Evolutionary conservation across 92 coral and sea anemone genomes (phyloP), one percentile per base, ranked within the genome.

Genomic region (Zoanthus gigantus): DNA sequence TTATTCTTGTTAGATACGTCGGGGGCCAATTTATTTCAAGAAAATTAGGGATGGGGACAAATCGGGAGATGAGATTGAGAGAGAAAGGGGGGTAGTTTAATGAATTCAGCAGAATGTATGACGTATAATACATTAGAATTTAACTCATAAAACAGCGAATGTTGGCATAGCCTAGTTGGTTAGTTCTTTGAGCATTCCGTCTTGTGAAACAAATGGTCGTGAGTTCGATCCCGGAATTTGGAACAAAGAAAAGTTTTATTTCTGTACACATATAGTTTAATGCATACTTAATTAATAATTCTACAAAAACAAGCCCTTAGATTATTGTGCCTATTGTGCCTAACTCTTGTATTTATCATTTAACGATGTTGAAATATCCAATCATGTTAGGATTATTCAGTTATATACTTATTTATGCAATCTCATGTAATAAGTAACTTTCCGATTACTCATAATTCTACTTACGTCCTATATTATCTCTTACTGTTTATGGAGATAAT

Each of bases 1-100:
- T 56, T 66, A 66, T 66, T 66, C 72, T n/a, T 16, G 72, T 66
- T 29, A 66, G 72, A 66, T 66, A 66, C 72, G 72, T 66, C 72
- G 72, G 72, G 72, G 72, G 61, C 61, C 12, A 56, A 56, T 56
- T 56, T 56, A 56, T 56, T 56, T 56, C 61, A 56, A 56, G 61
- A 56, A 56, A 56, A 56, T 56, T 56, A 56, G n/a, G 61, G 61
- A 56, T 14, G 61, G 61, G 61, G 61, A 56, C 61, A 56, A 56
- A 56, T 56, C 17, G 61, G 61, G 61, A 56, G 61, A 56, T 56
- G 61, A 56, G 61, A 9, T 56, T 56, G 61, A 56, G 61, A 56
- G 17, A 56, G 61, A 56, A 56, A 56, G 61, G 61, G 60, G 61
- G 61, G 0, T 56, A 56, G 61, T 56, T 56, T 56, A 56, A 56